Conservation (phyloP, 2,113 vertebrate genomes). For the Corythoichthys haematopterus region DNA sequence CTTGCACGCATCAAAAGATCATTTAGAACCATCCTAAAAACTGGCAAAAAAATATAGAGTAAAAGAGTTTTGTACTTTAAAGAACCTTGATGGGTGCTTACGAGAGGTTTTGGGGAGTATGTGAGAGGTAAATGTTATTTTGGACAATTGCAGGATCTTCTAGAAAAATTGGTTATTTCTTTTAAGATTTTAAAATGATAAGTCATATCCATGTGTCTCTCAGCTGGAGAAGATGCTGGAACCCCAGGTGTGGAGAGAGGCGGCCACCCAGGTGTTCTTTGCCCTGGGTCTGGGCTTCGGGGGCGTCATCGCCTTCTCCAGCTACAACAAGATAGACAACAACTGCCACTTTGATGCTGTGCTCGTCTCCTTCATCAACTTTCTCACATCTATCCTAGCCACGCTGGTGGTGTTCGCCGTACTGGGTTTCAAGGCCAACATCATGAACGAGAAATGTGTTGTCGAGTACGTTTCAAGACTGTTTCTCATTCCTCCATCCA, state of each 20-base stretch:
- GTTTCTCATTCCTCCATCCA: neutral
- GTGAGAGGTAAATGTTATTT: neutral
- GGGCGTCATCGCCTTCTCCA: slow-evolving; percentile 97
- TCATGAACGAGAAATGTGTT: slow-evolving; percentile 98
- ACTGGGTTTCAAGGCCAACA: slow-evolving; percentile 98
- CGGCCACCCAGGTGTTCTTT: slow-evolving; percentile 96
- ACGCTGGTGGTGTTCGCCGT: slow-evolving; percentile 97
- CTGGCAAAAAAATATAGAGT: too few relatives aligned
- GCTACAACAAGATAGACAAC: slow-evolving; percentile 98
- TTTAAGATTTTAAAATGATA: neutral
- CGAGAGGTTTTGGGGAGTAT: too few relatives aligned
- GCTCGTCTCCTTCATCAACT: slow-evolving; percentile 95
- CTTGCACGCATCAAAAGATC: too few relatives aligned
- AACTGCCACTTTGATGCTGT: slow-evolving; percentile 98
- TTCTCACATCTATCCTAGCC: slow-evolving; percentile 91
- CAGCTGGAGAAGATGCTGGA: slow-evolving; percentile 99
- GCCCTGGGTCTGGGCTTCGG: slow-evolving; percentile 94
- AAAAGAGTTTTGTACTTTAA: too few relatives aligned
- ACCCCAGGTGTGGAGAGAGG: slow-evolving; percentile 94
- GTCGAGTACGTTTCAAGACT: slow-evolving; percentile 80
- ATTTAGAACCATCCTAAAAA: too few relatives aligned
- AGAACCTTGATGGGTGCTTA: too few relatives aligned
- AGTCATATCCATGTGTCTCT: neutral
- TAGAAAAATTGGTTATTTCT: neutral
- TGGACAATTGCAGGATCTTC: too few relatives aligned